These are phyloP conservation scores for Caenorhabditis latens DNA, from an alignment of 1,140 invertebrate genomes.

Conservation along the genomic window DNA sequence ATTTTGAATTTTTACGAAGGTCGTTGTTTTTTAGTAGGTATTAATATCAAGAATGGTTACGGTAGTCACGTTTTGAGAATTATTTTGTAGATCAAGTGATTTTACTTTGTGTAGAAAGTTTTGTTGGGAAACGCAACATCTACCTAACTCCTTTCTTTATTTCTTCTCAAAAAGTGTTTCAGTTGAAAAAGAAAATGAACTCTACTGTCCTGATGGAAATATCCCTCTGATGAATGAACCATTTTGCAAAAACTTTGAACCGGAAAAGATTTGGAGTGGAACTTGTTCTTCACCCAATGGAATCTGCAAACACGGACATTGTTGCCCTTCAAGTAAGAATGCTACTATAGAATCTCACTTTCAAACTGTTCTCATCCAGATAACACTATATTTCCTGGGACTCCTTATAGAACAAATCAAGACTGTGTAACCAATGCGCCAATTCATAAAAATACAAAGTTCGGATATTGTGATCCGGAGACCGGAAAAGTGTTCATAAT, in stretches of 20 bases:
- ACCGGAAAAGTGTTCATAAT: not conserved
- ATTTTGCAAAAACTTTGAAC: not conserved
- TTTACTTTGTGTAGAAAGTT: too few species aligned
- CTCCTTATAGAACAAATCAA: not conserved
- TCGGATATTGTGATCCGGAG: constrained; percentile 35
- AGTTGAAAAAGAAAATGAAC: not conserved
- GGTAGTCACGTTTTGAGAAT: too few species aligned
- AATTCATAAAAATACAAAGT: not conserved
- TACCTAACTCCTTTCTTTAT: too few species aligned
- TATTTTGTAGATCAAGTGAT: too few species aligned
- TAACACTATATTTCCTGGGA: not conserved
- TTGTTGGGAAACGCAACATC: too few species aligned
- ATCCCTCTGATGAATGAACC: constrained; percentile 8
- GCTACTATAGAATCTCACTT: too few species aligned
- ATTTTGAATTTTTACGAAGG: not conserved
- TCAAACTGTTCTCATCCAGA: not conserved
- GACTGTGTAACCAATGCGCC: not conserved
- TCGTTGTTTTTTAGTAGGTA: too few species aligned
- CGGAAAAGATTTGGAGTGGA: constrained; percentile 9
- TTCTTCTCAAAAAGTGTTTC: not conserved
- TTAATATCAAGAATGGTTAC: too few species aligned
- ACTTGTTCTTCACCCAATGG: not conserved
- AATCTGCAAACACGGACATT: constrained; percentile 20
- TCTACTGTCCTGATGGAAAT: not conserved
- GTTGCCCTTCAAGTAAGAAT: not conserved